phyloP scores from a whole-genome alignment of 1,140 invertebrate species.

The Dreissena rostriformis region DNA sequence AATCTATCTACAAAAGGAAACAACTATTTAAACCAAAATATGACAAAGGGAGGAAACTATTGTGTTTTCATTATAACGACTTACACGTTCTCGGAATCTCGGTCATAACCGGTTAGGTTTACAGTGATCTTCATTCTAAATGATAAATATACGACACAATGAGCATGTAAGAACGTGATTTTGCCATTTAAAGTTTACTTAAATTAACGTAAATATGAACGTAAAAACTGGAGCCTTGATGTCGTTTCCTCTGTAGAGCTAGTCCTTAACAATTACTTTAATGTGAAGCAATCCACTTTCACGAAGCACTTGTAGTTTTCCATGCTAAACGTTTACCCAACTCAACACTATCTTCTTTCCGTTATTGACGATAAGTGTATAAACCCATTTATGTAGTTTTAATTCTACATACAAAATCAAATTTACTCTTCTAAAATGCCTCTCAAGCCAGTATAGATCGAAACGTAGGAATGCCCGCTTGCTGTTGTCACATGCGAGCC shows the following conservation, averaged over 20 bases:
- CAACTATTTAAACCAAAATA: too few species aligned
- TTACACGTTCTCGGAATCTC: constrained; percentile 35
- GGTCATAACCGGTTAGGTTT: constrained; percentile 28
- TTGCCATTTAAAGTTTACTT: background rate
- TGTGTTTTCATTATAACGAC: background rate
- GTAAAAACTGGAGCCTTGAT: background rate
- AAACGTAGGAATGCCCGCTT: too few species aligned
- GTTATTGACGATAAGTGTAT: background rate
- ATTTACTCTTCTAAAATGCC: too few species aligned
- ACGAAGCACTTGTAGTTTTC: background rate
- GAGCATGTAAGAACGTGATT: background rate
- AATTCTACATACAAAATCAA: too few species aligned
- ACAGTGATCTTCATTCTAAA: constrained; percentile 50
- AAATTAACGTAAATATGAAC: background rate
- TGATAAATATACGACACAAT: constrained; percentile 3
- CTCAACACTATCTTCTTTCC: background rate
- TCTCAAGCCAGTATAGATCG: too few species aligned
- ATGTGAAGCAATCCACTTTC: background rate
- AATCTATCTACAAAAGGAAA: too few species aligned
- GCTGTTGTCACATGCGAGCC: too few species aligned
- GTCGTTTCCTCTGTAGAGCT: too few species aligned
- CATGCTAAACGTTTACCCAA: background rate
- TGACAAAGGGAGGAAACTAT: too few species aligned
- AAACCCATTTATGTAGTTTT: too few species aligned
- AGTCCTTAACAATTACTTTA: too few species aligned